Evolutionary conservation across 2,888 invertebrate genomes (phyloP).

Genomic region (Hololepta plana): DNA sequence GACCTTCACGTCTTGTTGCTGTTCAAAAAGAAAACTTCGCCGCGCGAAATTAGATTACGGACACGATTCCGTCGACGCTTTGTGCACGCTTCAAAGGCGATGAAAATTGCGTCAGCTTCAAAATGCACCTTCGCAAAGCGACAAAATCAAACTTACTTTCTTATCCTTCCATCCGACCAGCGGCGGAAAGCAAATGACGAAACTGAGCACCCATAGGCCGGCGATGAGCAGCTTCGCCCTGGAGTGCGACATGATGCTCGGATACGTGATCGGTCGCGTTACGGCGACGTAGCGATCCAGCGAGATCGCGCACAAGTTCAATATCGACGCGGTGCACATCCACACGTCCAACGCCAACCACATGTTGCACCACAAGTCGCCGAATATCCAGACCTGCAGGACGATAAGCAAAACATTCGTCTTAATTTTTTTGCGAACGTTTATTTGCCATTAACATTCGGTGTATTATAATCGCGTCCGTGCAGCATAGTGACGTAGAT

Average conservation of each 20-base stretch:
- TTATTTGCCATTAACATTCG: too few relatives aligned
- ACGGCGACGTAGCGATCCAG: conserved; percentile 93
- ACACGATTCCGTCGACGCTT: too few relatives aligned
- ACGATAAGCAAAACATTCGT: conserved; percentile 7
- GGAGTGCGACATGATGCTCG: conserved; percentile 72
- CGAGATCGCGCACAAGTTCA: conserved; percentile 91
- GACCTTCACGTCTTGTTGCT: too few relatives aligned
- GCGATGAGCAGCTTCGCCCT: conserved; percentile 75
- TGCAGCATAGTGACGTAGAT: too few relatives aligned
- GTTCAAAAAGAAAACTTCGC: too few relatives aligned
- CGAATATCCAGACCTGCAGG: conserved; percentile 87
- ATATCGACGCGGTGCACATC: conserved; percentile 96
- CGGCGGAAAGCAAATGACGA: conserved; percentile 93
- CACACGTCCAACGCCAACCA: conserved; percentile 97
- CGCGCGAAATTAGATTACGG: too few relatives aligned
- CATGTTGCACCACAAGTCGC: conserved; percentile 86
- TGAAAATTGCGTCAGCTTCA: neutral
- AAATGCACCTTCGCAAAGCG: neutral
- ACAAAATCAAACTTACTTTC: conserved; percentile 36
- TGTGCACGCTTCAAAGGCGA: neutral
- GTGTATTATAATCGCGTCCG: too few relatives aligned
- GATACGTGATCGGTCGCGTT: conserved; percentile 89
- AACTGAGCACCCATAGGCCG: conserved; percentile 89
- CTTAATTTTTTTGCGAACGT: too few relatives aligned
- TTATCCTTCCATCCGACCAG: conserved; percentile 83